Base-by-base conservation (phyloP, 2,888 invertebrate species). In the Emmelina monodactyla region DNA sequence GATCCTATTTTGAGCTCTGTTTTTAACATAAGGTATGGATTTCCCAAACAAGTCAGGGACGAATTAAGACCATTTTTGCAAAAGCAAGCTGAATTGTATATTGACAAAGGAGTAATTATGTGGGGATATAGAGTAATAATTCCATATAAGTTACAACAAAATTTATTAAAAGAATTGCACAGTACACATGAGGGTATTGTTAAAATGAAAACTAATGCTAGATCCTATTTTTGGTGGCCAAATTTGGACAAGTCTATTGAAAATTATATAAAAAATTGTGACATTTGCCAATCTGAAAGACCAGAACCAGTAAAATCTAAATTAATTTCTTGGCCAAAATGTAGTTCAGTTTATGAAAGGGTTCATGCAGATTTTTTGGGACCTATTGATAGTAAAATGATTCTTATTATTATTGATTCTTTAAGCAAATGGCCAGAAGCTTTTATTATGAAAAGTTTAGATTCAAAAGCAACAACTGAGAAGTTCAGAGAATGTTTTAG, bases 171-270 rank as follows among this genome's bases (percentile, higher is more conserved):
- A 14, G 38, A 35, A 7, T 19, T 38, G 12, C 38, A 38, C 19
- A 11, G 10, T 14, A 34, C 32, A 1, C 38, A 38, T 33, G 16
- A 13, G 19, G 38, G 38, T 1, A 34, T 38, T 16, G 34, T 38
- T 2, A 38, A 38, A 32, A 38, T 32, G 29, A 38, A 38, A 31
- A 28, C 14, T n/a, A 34, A 34, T 32, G 37, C 39, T 15, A 33
- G 39, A 10, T 31, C 37, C 9, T 37, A 37, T 29, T 33, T 40
- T 28, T 40, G 37, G 40, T 40, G 37, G 40, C 37, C 35, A 19
- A 14, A 16, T 14, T 32, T 40, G 12, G 40, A 40, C 11, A 13
- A 22, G 9, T 3, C 2, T 3, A 40, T 40, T 25, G 34, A 40
- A 22, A 31, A 40, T 16, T 33, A 29, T 31, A 29, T 37, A 12